These are phyloP conservation scores for Ianthella basta DNA, from an alignment of 37 sponge, comb jelly and placozoan genomes.

Conservation along the genomic window DNA sequence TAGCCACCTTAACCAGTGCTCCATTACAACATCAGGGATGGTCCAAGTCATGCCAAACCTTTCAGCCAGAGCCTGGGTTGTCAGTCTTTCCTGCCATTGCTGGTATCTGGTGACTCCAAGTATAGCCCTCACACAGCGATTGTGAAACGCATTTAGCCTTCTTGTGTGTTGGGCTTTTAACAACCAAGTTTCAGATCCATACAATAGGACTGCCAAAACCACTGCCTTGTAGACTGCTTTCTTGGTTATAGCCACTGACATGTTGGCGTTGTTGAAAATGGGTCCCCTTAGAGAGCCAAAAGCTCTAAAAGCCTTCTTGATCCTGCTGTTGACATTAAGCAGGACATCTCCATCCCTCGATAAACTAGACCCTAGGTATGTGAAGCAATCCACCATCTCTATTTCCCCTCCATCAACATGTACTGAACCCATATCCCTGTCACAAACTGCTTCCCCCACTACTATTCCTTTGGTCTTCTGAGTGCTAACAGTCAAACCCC, in stretches of 20 bases:
- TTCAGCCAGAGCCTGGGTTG: constrained; percentile 18
- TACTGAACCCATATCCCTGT: too few species aligned
- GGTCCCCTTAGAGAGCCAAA: constrained; percentile 9
- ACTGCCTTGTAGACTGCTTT: constrained; percentile 19
- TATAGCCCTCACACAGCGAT: constrained; percentile 28
- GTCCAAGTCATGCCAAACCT: too few species aligned
- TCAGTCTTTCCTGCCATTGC: constrained; percentile 36
- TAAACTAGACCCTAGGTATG: too few species aligned
- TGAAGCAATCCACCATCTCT: too few species aligned
- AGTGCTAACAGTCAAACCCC: too few species aligned
- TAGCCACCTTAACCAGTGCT: constrained; percentile 28
- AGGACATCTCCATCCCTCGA: neutral
- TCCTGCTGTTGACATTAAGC: too few species aligned
- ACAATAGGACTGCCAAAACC: constrained; percentile 18
- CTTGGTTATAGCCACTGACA: constrained; percentile 26
- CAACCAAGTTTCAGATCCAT: constrained; percentile 25
- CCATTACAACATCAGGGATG: constrained; percentile 14
- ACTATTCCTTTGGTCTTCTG: too few species aligned
- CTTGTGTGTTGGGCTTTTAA: constrained; percentile 22
- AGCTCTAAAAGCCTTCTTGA: constrained; percentile 17
- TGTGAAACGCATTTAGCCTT: constrained; percentile 12
- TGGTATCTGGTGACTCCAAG: constrained; percentile 32
- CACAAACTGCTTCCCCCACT: too few species aligned
- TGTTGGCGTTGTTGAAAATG: constrained; percentile 19
- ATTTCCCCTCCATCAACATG: too few species aligned